A percentile compares a stretch with the other conserved stretches of the same genome.
Conservation (phyloP, 2,888 invertebrate genomes). For the Lithophane leautieri region DNA sequence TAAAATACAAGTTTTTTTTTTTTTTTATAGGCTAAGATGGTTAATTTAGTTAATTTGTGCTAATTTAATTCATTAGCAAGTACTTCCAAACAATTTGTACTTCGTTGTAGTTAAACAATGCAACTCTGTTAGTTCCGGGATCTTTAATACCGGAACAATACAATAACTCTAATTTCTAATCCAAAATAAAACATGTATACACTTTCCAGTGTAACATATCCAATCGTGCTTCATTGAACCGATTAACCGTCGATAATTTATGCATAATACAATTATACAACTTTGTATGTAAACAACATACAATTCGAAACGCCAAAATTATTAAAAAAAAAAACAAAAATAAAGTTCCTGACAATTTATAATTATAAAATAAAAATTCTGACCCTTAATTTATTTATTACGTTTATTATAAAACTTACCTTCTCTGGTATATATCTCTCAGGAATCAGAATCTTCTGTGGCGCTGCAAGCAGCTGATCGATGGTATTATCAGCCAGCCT, state of each 20-base stretch:
- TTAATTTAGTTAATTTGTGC: not conserved
- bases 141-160: conserved; percentile 32
- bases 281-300: not conserved
- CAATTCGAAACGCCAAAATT: not conserved
- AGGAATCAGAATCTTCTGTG: conserved; percentile 97
- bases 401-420: conserved; percentile 81
- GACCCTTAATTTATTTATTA: not conserved
- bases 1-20: not conserved
- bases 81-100: conserved; percentile 1
- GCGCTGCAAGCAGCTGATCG: conserved; percentile 95
- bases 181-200: conserved; percentile 29
- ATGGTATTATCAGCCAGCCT: conserved; percentile 95
- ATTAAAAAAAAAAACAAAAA: too few relatives aligned
- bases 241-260: conserved; percentile 15
- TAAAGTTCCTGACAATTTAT: too few relatives aligned
- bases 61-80: not conserved
- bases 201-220: conserved; percentile 9
- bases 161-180: conserved; percentile 30
- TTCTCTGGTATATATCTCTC: conserved; percentile 98
- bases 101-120: conserved; percentile 30
- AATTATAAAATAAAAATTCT: not conserved
- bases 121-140: conserved; percentile 11
- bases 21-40: not conserved
- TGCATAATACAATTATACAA: conserved; percentile 13
- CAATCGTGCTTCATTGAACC: conserved; percentile 25